Evolutionary conservation across 1,140 invertebrate genomes (phyloP), one percentile per base, ranked within the genome.

Genomic region (Drosophila simulans): DNA sequence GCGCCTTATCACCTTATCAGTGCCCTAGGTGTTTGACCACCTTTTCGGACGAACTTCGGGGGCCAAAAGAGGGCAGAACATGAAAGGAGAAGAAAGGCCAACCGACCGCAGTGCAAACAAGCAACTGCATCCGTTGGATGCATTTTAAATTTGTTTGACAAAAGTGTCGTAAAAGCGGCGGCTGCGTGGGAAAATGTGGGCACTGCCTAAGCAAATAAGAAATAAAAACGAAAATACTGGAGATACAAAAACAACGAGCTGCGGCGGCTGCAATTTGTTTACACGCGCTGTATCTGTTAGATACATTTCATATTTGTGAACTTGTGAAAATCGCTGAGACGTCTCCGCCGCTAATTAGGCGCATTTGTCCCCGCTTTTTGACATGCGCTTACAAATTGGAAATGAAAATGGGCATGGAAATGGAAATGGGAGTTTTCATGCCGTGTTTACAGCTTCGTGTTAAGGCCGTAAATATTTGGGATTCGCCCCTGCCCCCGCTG

Each of bases 261-360:
- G 45, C 34, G 39, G 78, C 63, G 64, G 66, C 71, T 85, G 78
- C 59, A 77, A 81, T 77, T 85, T 86, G 69, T 82, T 86, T 63
- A 81, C 82, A 68, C 56, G 43, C 79, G 42, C 48, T 55, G 79
- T 78, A 82, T 83, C 84, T 83, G 83, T 69, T 56, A 79, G 82
- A 82, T 88, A 88, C 84, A 83, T 77, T 88, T 86, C 56, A 58
- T 79, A 82, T 84, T 85, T 89, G 80, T 88, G 66, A 89, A 83
- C 83, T 88, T 88, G 79, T 88, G 83, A 88, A 88, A 88, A 88
- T 89, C 79, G 80, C 66, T 73, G 78, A 81, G 73, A 73, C 73
- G 77, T 71, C 78, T 54, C 77, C 63, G 66, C 77, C 46, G 83
- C 83, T 88, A 88, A 88, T 88, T 88, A 86, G 84, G 49, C 64